Evolutionary conservation across 2,888 invertebrate genomes (phyloP).

Genomic region (Drosophila buzzatii): DNA sequence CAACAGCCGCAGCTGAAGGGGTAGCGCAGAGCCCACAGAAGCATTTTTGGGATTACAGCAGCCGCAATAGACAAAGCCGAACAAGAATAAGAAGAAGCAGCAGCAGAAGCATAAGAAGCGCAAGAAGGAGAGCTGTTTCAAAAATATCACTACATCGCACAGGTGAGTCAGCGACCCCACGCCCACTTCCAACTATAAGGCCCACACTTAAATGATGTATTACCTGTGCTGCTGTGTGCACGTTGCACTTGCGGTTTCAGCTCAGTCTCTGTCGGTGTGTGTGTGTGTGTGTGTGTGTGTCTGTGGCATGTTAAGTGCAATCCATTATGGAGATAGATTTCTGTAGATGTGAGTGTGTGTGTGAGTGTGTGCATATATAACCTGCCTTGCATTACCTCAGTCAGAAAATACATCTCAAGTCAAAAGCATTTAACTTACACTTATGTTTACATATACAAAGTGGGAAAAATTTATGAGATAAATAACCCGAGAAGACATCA

Average conservation of each 20-base stretch:
- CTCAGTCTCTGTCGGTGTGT: conserved; percentile 18
- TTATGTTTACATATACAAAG: neutral
- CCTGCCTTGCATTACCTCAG: conserved; percentile 13
- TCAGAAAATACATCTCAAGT: conserved; percentile 25
- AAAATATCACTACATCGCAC: conserved; percentile 37
- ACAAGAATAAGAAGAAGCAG: neutral
- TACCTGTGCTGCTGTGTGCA: conserved; percentile 51
- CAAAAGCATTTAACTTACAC: conserved; percentile 7
- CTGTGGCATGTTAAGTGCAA: conserved; percentile 80
- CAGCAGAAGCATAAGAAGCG: conserved; percentile 9
- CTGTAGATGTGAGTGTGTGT: conserved; percentile 16
- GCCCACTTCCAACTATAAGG: neutral
- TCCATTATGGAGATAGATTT: conserved; percentile 76
- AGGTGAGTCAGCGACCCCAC: conserved; percentile 60
- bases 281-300: conserved; percentile 41
- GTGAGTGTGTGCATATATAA: conserved; percentile 5
- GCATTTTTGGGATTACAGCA: conserved; percentile 67
- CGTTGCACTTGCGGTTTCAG: conserved; percentile 58
- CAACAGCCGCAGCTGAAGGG: conserved; percentile 21
- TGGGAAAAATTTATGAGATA: neutral
- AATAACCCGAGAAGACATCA: conserved; percentile 25
- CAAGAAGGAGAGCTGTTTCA: conserved; percentile 9
- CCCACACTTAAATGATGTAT: conserved; percentile 72
- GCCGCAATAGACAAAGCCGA: conserved; percentile 27
- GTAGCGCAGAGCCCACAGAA: conserved; percentile 43